A percentile compares a stretch with the other conserved stretches of the same genome.
phyloP scores from a whole-genome alignment of 2,797 vertebrate species.

The Coluber constrictor region DNA sequence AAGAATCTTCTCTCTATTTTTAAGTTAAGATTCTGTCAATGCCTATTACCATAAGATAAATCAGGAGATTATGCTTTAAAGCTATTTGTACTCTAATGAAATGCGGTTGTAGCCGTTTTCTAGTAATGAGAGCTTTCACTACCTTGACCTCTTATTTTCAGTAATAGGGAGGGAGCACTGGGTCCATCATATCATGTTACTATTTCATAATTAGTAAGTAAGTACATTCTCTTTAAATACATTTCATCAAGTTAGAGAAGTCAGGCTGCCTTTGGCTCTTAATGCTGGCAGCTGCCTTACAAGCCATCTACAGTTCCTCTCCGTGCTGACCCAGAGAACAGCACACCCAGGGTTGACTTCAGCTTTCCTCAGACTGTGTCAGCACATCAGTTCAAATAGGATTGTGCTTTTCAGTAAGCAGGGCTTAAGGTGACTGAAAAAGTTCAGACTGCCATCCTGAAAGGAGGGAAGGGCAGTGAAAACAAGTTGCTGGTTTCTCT shows the following conservation, averaged over 20 bases:
- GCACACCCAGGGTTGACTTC: background rate
- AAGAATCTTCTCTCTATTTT: slow-evolving; percentile 63
- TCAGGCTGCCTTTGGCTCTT: background rate
- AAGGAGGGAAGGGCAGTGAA: background rate
- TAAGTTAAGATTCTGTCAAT: slow-evolving; percentile 64
- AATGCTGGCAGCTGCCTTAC: background rate
- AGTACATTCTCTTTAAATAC: slow-evolving; percentile 5
- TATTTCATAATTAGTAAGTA: background rate
- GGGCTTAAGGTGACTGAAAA: background rate
- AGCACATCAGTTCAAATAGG: background rate
- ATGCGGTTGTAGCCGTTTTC: slow-evolving; percentile 39
- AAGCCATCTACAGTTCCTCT: background rate
- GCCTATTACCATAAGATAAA: slow-evolving; percentile 62
- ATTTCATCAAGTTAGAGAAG: background rate
- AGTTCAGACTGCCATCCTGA: background rate
- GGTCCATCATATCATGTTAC: fast-evolving
- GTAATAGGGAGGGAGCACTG: slow-evolving; percentile 10
- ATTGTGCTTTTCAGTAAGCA: slow-evolving; percentile 2
- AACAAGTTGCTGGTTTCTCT: background rate
- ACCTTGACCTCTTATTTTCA: slow-evolving; percentile 9
- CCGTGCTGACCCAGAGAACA: background rate
- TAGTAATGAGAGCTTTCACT: slow-evolving; percentile 13
- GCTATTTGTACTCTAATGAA: slow-evolving; percentile 57
- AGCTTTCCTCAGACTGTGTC: background rate
- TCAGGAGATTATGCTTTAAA: slow-evolving; percentile 57